These are phyloP conservation scores for Melospiza georgiana DNA, from an alignment of 2,113 vertebrate species.

Conservation along the genomic window DNA sequence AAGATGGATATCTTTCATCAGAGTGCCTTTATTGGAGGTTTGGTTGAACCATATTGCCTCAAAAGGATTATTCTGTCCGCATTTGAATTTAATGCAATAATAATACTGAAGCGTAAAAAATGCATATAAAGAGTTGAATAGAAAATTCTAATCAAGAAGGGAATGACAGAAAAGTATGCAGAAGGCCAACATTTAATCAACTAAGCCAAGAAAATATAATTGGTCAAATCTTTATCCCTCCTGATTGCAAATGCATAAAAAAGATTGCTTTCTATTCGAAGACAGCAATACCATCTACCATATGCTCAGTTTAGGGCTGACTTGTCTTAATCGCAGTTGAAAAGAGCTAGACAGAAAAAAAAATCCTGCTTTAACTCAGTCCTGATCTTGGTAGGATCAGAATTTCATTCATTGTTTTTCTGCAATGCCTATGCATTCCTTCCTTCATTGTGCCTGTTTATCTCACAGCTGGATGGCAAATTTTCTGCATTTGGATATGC, in stretches of 20 bases:
- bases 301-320: not conserved
- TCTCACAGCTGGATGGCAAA: not conserved
- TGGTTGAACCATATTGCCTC: not conserved
- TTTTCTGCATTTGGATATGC: not conserved
- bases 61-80: conserved; percentile 3
- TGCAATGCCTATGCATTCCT: not conserved
- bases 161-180: not conserved
- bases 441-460: not conserved
- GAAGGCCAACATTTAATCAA: not conserved
- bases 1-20: not conserved
- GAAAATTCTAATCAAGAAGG: not conserved
- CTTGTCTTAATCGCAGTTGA: not conserved
- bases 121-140: not conserved
- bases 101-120: conserved; percentile 17
- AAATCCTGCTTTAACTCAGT: not conserved
- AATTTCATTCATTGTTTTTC: not conserved
- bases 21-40: not conserved
- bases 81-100: conserved; percentile 30
- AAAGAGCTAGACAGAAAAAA: not conserved
- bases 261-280: not conserved
- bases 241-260: not conserved
- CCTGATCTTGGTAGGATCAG: not conserved
- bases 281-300: not conserved
- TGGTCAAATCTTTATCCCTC: not conserved
- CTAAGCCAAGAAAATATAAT: not conserved